phyloP scores from a whole-genome alignment of 2,888 invertebrate genomes.

The Liposcelis brunnea region DNA sequence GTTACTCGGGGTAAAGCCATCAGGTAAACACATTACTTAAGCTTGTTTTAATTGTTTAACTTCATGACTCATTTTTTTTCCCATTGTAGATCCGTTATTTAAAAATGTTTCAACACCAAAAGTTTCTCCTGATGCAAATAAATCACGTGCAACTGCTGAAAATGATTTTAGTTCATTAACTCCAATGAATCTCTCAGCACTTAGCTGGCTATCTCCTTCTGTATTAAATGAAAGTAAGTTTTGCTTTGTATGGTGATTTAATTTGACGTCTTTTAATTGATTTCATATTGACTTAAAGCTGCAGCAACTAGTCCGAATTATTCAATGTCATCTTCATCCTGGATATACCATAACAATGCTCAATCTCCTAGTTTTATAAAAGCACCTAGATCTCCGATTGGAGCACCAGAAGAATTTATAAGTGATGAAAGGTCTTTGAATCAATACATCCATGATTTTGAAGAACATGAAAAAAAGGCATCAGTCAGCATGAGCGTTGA shows the following conservation, averaged over 20 bases:
- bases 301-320: conserved; percentile 17
- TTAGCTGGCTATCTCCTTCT: conserved; percentile 26
- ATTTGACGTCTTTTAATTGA: not conserved
- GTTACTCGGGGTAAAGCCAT: conserved; percentile 33
- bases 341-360: conserved; percentile 24
- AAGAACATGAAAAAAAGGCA: conserved; percentile 16
- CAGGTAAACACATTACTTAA: conserved; percentile 20
- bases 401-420: conserved; percentile 27
- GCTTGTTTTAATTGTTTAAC: conserved; percentile 10
- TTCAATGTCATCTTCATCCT: conserved; percentile 23
- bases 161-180: conserved; percentile 17
- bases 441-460: conserved; percentile 28
- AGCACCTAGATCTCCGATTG: conserved; percentile 12
- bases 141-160: not conserved
- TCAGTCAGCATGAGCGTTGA: conserved; percentile 22
- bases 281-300: conserved; percentile 5
- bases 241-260: not conserved
- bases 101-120: conserved; percentile 12
- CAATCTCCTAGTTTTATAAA: conserved; percentile 10
- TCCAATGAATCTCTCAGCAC: conserved; percentile 24
- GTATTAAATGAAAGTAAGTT: conserved; percentile 23
- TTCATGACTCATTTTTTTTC: conserved; percentile 13
- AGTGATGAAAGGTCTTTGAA: conserved; percentile 31
- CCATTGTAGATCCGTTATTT: conserved; percentile 19
- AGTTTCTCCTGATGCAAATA: not conserved